Evolutionary conservation across 1,140 invertebrate species (phyloP).

Genomic region (Drosophila hydei): DNA sequence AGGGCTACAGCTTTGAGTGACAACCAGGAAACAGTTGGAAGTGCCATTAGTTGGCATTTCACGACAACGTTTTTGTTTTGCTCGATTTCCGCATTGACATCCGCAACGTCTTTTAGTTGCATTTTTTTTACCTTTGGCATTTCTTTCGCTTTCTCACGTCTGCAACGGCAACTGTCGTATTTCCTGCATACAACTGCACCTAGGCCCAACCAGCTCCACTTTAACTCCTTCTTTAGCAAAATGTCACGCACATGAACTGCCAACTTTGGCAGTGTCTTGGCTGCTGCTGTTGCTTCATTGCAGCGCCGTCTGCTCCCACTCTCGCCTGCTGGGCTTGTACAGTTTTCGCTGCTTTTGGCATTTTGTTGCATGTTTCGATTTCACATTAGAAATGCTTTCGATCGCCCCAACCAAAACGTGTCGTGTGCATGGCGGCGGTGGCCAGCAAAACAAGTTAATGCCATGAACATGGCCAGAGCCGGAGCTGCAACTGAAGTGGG

Average conservation of each 20-base stretch:
- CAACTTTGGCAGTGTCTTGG: conserved; percentile 41
- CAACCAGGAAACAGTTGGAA: conserved; percentile 37
- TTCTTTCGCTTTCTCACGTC: conserved; percentile 74
- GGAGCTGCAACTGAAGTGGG: neutral
- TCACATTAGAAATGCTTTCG: conserved; percentile 81
- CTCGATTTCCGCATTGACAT: conserved; percentile 10
- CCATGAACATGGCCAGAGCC: conserved; percentile 60
- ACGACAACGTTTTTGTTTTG: conserved; percentile 56
- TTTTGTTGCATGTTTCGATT: conserved; percentile 75
- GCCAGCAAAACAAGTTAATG: conserved; percentile 66
- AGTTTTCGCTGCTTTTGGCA: conserved; percentile 53
- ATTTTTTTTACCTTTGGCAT: conserved; percentile 68
- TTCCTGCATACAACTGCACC: conserved; percentile 62
- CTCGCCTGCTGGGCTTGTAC: conserved; percentile 51
- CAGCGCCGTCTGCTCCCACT: neutral
- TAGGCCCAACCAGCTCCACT: conserved; percentile 20
- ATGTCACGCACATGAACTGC: conserved; percentile 64
- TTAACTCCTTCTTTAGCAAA: conserved; percentile 51
- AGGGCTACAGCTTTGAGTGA: conserved; percentile 9
- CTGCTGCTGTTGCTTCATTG: conserved; percentile 10
- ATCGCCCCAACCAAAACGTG: conserved; percentile 65
- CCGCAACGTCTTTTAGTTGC: conserved; percentile 8
- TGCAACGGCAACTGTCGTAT: conserved; percentile 28
- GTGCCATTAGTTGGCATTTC: conserved; percentile 67
- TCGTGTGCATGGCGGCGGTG: conserved; percentile 40